Evolutionary conservation across 2,888 invertebrate genomes (phyloP), one percentile per base, ranked within the genome.

Genomic region (Xylota segnis): DNA sequence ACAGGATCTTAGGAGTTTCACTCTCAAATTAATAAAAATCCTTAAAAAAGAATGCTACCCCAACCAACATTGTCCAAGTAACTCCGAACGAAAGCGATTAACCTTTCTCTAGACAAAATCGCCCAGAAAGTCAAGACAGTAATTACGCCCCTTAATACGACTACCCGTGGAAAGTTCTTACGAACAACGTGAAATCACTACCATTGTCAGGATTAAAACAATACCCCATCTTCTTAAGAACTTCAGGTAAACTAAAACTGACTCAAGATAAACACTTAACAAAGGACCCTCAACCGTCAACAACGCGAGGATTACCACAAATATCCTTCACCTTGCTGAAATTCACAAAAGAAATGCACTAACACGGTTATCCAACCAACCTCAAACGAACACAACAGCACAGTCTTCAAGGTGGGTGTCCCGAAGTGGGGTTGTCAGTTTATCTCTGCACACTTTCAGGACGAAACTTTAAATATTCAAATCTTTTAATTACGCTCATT

Each of bases 401-500:
- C 43, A 34, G 47, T 18, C 18, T 18, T 43, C 10, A 29, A 58
- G 4, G 18, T 37, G 32, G 4, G 18, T 37, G 32, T 23, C 9
- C 5, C 10, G 9, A 7, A n/a, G 43, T 29, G 58, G 16, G 40
- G 40, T 52, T 70, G 56, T 27, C 56, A 37, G 52, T 70, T 83
- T 79, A 75, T 75, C 83, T 68, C 27, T 32, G 59, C 27, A 14
- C 23, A 65, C 54, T 76, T 71, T 50, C 40, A 45, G 72, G 71
- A 82, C n/a, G 18, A 76, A 82, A 68, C 82, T 86, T 82, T 27
- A 71, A 65, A 66, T 81, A 86, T 86, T 76, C 66, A 82, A 77
- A 86, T 86, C 61, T 72, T 59, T 76, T 86, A 86, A 86, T 86
- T 86, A 86, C 45, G 37, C 82, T 68, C 81, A 59, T 65, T 71